These are phyloP conservation scores for Fabriciana adippe DNA, from an alignment of 2,888 invertebrate genomes.

Conservation along the genomic window DNA sequence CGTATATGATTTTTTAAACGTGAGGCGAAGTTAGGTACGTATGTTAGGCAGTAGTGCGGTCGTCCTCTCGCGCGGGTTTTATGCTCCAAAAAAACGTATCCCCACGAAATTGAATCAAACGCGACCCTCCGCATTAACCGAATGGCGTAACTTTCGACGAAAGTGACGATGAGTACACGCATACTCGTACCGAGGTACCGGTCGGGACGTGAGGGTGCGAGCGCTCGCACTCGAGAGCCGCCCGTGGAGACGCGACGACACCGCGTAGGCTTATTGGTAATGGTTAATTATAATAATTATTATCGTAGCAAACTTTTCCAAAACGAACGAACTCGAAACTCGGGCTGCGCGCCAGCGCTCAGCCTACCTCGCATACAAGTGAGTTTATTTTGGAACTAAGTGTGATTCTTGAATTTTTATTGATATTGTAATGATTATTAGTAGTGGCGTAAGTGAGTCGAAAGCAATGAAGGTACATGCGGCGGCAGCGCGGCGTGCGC, in stretches of 20 bases:
- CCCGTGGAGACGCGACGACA: slow-evolving; percentile 75
- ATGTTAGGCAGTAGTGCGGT: slow-evolving; percentile 81
- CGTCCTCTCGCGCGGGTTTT: slow-evolving; percentile 71
- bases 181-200: slow-evolving; percentile 36
- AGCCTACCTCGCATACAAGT: slow-evolving; percentile 89
- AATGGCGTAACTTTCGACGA: slow-evolving; percentile 37
- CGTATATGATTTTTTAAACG: slow-evolving; percentile 82
- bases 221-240: slow-evolving; percentile 50
- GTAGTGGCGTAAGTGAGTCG: slow-evolving; percentile 80
- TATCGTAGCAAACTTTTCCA: slow-evolving; percentile 83
- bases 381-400: slow-evolving; percentile 89
- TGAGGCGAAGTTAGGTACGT: slow-evolving; percentile 81
- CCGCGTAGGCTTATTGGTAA: slow-evolving; percentile 82
- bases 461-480: slow-evolving; percentile 65
- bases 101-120: slow-evolving; percentile 38
- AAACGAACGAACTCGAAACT: slow-evolving; percentile 84
- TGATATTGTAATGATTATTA: slow-evolving; percentile 82
- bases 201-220: slow-evolving; percentile 44
- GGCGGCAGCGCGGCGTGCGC: slow-evolving; percentile 47
- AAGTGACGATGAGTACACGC: slow-evolving; percentile 36
- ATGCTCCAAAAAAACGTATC: slow-evolving; percentile 41
- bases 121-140: slow-evolving; percentile 42
- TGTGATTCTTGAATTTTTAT: slow-evolving; percentile 87
- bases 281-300: slow-evolving; percentile 80
- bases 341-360: slow-evolving; percentile 81